Evolutionary conservation across 2,797 vertebrate species (phyloP), one percentile per base, ranked within the genome.

Genomic region (Leptoclinus maculatus): DNA sequence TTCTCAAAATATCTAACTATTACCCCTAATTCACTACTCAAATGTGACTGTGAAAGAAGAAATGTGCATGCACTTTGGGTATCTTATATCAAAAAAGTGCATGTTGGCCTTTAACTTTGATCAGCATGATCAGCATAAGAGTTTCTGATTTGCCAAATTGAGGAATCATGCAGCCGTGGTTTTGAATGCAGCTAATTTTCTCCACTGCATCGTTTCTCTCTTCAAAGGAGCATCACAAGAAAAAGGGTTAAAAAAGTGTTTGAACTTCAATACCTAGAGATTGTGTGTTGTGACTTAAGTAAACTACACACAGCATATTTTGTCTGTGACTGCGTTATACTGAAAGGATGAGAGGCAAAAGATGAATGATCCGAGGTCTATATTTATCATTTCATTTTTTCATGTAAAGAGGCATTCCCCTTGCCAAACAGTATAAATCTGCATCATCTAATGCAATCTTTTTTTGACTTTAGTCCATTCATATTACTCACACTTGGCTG

Each of bases 401-500:
- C 16, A 65, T 29, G 47, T 39, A 72, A 17, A 36, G 11, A 69
- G 4, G 4, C 4, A 60, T 66, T 62, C 2, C 4, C 1, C 57
- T 59, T 16, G 39, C 19, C 25, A 49, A 51, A 75, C 0, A 12
- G 5, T 39, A 7, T 9, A 7, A 66, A 76, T 21, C 47, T 66
- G 29, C 66, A 74, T 45, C 39, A 32, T 73, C 27, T 39, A 49
- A 51, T 47, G 29, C 19, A 39, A 23, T 17, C 23, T 23, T 19
- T 53, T 36, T 14, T 41, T 49, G 41, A 47, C 3, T 41, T 57
- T 1, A 66, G 23, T 58, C 21, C 17, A 57, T 72, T 70, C 27
- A 25, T 53, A 56, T 73, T 80, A 89, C 93, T 93, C 81, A 95
- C 95, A 89, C 79, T 95, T 95, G 80, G 92, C 87, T 82, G 91